Evolutionary conservation across 2,113 vertebrate genomes (phyloP), one percentile per base, ranked within the genome.

Genomic region (Todiramphus saurophagus): DNA sequence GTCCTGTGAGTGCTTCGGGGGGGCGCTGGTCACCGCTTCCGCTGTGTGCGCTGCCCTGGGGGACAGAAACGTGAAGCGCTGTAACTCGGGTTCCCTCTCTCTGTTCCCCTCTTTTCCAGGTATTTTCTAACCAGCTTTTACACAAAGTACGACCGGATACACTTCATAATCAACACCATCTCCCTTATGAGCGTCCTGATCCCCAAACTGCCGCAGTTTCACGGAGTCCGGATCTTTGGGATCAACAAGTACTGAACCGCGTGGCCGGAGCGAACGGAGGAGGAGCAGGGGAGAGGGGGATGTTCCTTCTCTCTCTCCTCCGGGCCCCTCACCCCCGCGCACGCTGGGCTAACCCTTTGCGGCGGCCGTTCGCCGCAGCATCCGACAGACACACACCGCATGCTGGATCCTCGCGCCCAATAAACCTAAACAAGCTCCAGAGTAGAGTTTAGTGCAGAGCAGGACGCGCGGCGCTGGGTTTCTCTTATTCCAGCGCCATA

Each of bases 71-170:
- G 1, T 0, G 1, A 33, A 43, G 30, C 0, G 9, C 12, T 55
- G 9, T 68, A 10, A 78, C 50, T 59, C 19, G n/a, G 37, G 55
- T 82, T 28, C 15, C 27, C 80, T 4, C 6, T 24, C n/a, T 88
- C 37, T 33, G 23, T 90, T 80, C 43, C 50, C 19, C 13, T 35
- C 64, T 43, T 64, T 30, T 62, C 16, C 93, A 98, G 98, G 97
- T 98, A 98, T 94, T 98, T 98, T 85, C 97, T 98, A 93, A 98
- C 98, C 96, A 98, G 98, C 97, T 98, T 98, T 96, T 98, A 98
- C 91, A 98, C 98, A 24, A 98, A 98, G 97, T 98, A 98, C 3
- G 98, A 98, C 96, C 97, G 98, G 93, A 68, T 98, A 90, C 98
- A 98, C 82, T 98, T 98, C 91, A 66, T 98, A 55, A 98, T 98